Base-by-base conservation (phyloP, 2,113 vertebrate species). In the Chaetodon trifascialis region DNA sequence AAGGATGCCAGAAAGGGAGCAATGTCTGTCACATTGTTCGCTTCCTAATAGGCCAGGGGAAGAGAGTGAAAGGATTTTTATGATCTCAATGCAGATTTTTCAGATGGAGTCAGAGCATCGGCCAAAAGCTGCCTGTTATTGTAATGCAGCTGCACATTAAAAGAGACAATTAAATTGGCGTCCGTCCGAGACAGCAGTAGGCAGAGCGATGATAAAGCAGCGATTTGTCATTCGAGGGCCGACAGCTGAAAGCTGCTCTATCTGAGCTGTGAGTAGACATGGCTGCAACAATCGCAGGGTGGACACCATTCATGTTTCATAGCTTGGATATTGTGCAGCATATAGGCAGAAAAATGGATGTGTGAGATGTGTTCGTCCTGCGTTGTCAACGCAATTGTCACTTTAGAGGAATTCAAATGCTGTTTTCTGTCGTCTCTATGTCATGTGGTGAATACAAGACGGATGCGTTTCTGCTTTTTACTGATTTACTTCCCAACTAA, bases 301-400 rank as follows among this genome's bases (percentile, higher is more conserved):
- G 76, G 73, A 86, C 80, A 4, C 54, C 83, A 70, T 87, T 84
- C 78, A 80, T 56, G 34, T 86, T 77, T 85, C 63, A 86, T 80
- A 68, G 75, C 56, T 36, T 1, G 19, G 60, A 67, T 75, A 66
- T 62, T 56, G 67, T 19, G 66, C 51, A 0, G 55, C 76, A 79
- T 64, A 70, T 19, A 68, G 38, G 51, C 47, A 70, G 21, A 36
- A 17, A 30, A 55, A 84, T 47, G 66, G n/a, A 34, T n/a, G 52
- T 55, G 16, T 30, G 30, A 67, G 46, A 34, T n/a, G 46, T 55
- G 38, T 47, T 69, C 68, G 11, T 49, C 52, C 47, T 34, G 34
- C 30, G 16, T 21, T n/a, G 59, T 56, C 55, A 34, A 54, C 46
- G 60, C 14, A 63, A 74, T 34, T 62, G 47, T 46, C 64, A 74